Evolutionary conservation across 35 echinoderm and acorn worm genomes (phyloP), one percentile per base, ranked within the genome.

Genomic region (Ophioderma brevispina): DNA sequence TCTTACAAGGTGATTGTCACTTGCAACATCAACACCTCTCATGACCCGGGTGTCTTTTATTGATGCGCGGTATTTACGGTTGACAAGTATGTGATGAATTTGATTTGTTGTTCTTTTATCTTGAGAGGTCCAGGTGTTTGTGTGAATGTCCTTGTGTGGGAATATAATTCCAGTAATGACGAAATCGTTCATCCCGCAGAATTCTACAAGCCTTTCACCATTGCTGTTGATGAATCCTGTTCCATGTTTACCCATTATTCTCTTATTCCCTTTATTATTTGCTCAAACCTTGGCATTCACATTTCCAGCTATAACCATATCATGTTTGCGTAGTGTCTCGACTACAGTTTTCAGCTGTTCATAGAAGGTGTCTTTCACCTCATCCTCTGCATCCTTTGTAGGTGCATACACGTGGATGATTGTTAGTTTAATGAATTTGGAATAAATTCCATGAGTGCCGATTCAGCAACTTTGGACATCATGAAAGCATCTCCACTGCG

Each of bases 101-200:
- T 85, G 34, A 17, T 79, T 92, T 36, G 34, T 55, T 8, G 2
- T 30, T 31, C 10, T 55, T 13, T 40, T 38, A 39, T 55, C 38
- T 3, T 77, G 77, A 6, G 77, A 89, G 1, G 30, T 52, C 87
- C 43, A 89, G 21, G 76, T 89, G 13, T 37, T 6, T 41, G 79
- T 88, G 43, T 89, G 77, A 34, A 81, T 81, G n/a, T 56, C 40
- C 38, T 63, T 63, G 38, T 90, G 78, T 76, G 78, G 38, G 55
- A 90, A 89, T 39, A 90, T 81, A 3, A 46, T 82, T 39, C 88
- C 79, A 59, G 79, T 80, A 75, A 90, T 83, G n/a, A 90, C 80
- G 3, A 90, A 46, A 21, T 83, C 37, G 37, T 76, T 82, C 2
- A 90, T 2, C 0, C 39, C 81, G 46, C 79, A 90, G 63, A 59